Percentiles rank a stretch among this genome's conserved stretches.
Evolutionary conservation across 1,140 invertebrate species (phyloP).

Genomic region (Drosophila auraria): DNA sequence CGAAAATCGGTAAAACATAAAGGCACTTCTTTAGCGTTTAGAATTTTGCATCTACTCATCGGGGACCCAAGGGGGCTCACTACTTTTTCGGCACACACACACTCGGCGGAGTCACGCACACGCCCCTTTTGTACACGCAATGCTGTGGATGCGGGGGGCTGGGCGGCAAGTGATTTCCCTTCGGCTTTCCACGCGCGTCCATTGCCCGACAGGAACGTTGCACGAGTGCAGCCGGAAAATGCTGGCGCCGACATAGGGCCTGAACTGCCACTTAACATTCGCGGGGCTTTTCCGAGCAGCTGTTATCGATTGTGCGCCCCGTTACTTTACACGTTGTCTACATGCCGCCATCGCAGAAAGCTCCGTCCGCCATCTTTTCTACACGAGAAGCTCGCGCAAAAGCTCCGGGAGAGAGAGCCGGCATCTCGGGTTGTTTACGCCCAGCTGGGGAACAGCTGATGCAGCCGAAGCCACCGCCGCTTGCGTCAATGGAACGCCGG

Average conservation of each 20-base stretch:
- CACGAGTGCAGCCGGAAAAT: slow-evolving; percentile 75
- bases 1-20: slow-evolving; percentile 31
- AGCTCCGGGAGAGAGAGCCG: slow-evolving; percentile 41
- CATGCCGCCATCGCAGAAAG: not conserved
- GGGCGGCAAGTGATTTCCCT: slow-evolving; percentile 28
- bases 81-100: slow-evolving; percentile 33
- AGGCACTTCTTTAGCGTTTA: slow-evolving; percentile 43
- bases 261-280: slow-evolving; percentile 32
- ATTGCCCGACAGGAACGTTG: slow-evolving; percentile 70
- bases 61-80: slow-evolving; percentile 13
- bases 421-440: slow-evolving; percentile 62
- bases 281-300: slow-evolving; percentile 21
- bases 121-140: slow-evolving; percentile 60
- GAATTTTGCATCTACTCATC: slow-evolving; percentile 27
- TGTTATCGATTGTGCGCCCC: slow-evolving; percentile 11
- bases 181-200: slow-evolving; percentile 47
- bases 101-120: slow-evolving; percentile 32
- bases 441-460: slow-evolving; percentile 62
- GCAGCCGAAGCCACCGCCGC: slow-evolving; percentile 3
- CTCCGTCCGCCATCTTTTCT: slow-evolving; percentile 27
- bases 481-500: slow-evolving; percentile 20
- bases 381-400: slow-evolving; percentile 8
- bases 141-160: slow-evolving; percentile 16
- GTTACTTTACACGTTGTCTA: slow-evolving; percentile 18
- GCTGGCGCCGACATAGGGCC: slow-evolving; percentile 22